Conservation (phyloP, 2,888 invertebrate genomes). For the Lampropteryx suffumata region DNA sequence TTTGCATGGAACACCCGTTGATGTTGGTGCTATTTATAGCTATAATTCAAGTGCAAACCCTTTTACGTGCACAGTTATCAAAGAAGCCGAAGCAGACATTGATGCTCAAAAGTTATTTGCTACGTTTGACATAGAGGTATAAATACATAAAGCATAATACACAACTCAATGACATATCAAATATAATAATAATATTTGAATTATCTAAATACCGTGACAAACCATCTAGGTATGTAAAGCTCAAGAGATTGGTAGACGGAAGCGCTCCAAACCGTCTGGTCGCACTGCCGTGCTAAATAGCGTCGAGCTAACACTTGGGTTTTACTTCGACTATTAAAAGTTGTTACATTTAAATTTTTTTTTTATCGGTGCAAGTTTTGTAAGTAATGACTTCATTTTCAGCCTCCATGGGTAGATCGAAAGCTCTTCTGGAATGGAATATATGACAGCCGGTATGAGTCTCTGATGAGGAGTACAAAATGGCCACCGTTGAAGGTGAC, state of each 20-base stretch:
- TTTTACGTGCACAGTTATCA: conserved; percentile 46
- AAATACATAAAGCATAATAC: no score
- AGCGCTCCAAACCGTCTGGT: no score
- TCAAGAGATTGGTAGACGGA: no score
- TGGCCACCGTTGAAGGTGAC: conserved; percentile 69
- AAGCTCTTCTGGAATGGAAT: conserved; percentile 64
- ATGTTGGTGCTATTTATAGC: conserved; percentile 35
- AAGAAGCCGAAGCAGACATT: conserved; percentile 51
- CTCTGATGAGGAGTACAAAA: conserved; percentile 64
- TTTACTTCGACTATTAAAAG: no score
- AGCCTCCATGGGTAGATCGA: conserved; percentile 61
- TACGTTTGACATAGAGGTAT: conserved; percentile 64
- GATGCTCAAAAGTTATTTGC: conserved; percentile 58
- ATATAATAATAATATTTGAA: no score
- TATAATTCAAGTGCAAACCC: conserved; percentile 46
- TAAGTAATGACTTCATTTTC: conserved; percentile 19
- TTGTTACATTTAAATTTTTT: no score
- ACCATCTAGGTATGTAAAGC: no score
- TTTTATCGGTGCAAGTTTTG: no score
- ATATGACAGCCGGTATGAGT: conserved; percentile 68
- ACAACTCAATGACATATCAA: no score
- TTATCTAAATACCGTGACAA: no score
- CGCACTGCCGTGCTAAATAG: no score
- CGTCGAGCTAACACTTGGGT: no score
- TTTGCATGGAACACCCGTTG: conserved; percentile 47